A percentile compares a stretch with the other conserved stretches of the same genome.
Conservation (phyloP, 1,140 invertebrate species). For the Procambarus clarkii region DNA sequence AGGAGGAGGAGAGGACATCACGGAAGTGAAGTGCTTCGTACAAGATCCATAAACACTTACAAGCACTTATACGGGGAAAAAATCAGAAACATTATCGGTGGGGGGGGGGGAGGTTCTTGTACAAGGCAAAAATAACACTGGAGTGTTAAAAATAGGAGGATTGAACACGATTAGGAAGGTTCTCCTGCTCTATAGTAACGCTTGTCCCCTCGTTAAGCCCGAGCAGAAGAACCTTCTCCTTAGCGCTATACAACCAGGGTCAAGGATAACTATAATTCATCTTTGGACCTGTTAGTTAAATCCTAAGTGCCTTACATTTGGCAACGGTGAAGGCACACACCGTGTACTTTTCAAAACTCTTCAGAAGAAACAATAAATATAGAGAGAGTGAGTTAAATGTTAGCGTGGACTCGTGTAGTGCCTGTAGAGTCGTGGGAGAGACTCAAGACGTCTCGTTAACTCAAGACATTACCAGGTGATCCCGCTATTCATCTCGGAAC, state of each 20-base stretch:
- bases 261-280: neutral
- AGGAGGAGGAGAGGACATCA: neutral
- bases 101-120: neutral
- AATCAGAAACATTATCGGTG: neutral
- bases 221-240: neutral
- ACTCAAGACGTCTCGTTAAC: neutral
- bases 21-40: neutral
- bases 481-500: no score
- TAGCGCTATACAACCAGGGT: neutral
- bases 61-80: neutral
- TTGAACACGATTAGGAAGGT: neutral
- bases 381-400: neutral
- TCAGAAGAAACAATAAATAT: neutral
- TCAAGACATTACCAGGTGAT: neutral
- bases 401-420: neutral
- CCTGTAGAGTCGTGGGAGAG: no score
- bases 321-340: neutral
- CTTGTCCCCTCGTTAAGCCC: neutral
- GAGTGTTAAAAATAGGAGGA: neutral
- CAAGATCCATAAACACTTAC: neutral
- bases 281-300: slow-evolving; percentile 11
- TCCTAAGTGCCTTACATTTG: neutral
- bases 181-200: neutral
- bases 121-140: neutral
- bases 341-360: neutral